Conservation (phyloP, 2,888 invertebrate species). For the Autographa gamma region DNA sequence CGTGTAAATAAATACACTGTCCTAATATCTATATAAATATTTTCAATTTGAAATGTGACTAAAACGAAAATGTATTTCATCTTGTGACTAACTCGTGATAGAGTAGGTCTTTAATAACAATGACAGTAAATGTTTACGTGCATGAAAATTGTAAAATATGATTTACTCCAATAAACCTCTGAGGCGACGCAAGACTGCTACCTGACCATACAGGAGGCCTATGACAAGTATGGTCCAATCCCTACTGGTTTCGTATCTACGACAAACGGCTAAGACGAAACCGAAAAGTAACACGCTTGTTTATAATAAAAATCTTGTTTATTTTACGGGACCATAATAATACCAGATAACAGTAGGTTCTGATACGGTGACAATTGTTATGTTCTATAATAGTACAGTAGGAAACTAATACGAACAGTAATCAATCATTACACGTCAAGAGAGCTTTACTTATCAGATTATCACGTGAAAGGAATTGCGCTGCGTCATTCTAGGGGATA, state of each 20-base stretch:
- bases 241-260: too few relatives aligned
- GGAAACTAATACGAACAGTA: conserved; percentile 1
- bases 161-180: too few relatives aligned
- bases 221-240: neutral
- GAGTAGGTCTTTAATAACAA: too few relatives aligned
- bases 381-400: neutral
- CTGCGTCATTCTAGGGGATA: neutral
- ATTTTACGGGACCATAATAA: neutral
- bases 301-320: neutral
- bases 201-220: too few relatives aligned
- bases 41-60: too few relatives aligned
- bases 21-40: too few relatives aligned
- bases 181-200: too few relatives aligned
- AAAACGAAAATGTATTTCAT: too few relatives aligned
- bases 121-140: too few relatives aligned
- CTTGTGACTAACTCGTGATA: too few relatives aligned
- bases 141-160: too few relatives aligned
- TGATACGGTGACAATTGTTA: neutral
- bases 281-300: neutral
- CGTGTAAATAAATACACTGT: neutral
- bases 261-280: neutral
- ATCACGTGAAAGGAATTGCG: neutral
- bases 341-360: neutral
- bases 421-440: neutral
- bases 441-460: conserved; percentile 5